Evolutionary conservation across 1,140 invertebrate genomes (phyloP).

Genomic region (Phenacoccus solenopsis): DNA sequence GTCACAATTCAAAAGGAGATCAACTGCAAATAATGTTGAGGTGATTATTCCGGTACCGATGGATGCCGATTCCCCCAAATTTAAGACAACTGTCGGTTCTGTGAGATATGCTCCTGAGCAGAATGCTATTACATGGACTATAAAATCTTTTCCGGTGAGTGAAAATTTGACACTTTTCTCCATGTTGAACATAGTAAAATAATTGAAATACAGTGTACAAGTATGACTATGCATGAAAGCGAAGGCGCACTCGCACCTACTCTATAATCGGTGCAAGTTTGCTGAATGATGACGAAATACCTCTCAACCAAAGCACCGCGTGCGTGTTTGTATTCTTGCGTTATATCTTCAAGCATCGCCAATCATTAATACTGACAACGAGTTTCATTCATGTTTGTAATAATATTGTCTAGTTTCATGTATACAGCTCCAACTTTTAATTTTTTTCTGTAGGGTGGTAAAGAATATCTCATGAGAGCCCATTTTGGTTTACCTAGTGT

Average conservation of each 20-base stretch:
- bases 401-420: no score
- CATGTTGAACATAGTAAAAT: no score
- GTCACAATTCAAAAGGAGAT: constrained; percentile 95
- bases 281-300: no score
- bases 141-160: constrained; percentile 88
- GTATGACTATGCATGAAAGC: no score
- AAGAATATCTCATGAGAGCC: constrained; percentile 97
- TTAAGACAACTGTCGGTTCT: constrained; percentile 95
- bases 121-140: constrained; percentile 98
- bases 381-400: no score
- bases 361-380: no score
- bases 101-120: constrained; percentile 97
- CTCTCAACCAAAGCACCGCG: no score
- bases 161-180: constrained; percentile 19
- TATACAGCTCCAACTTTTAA: background rate
- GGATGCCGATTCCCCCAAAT: constrained; percentile 97
- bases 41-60: constrained; percentile 97
- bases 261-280: no score
- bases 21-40: constrained; percentile 98
- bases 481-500: constrained; percentile 99
- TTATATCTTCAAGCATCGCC: no score
- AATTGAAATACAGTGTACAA: no score
- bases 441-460: constrained; percentile 55
- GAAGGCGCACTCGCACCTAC: no score
- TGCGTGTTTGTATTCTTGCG: no score